Conservation (phyloP, 1,140 invertebrate genomes). For the Camponotus floridanus region DNA sequence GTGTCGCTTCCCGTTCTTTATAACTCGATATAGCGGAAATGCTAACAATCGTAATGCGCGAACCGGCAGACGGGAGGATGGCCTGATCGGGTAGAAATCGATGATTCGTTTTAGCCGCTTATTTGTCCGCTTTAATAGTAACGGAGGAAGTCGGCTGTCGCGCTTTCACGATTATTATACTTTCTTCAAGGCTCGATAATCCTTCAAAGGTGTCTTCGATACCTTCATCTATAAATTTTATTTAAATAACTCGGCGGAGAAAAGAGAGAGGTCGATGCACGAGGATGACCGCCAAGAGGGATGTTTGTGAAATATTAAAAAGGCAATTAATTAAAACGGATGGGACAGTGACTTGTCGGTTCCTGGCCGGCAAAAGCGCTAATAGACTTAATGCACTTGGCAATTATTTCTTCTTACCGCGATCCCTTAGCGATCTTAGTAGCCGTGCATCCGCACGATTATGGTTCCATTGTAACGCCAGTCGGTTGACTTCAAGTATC, state of each 20-base stretch:
- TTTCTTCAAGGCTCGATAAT: conserved; percentile 47
- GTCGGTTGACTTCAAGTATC: not conserved
- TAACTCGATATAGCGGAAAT: conserved; percentile 37
- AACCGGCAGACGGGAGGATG: conserved; percentile 30
- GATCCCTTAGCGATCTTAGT: not conserved
- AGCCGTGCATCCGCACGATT: conserved; percentile 16
- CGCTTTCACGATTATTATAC: conserved; percentile 54
- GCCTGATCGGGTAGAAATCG: conserved; percentile 36
- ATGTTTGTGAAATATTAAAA: conserved; percentile 45
- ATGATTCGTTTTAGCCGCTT: conserved; percentile 54
- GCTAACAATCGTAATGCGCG: conserved; percentile 47
- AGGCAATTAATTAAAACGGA: conserved; percentile 58
- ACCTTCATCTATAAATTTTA: conserved; percentile 46
- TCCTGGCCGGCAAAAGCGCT: conserved; percentile 40
- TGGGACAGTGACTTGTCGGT: conserved; percentile 48
- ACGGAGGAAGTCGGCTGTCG: conserved; percentile 45
- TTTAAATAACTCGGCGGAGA: conserved; percentile 40
- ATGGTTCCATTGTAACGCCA: not conserved
- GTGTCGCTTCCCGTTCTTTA: conserved; percentile 61
- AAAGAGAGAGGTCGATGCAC: conserved; percentile 64
- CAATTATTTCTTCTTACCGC: conserved; percentile 42
- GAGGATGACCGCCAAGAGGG: conserved; percentile 61
- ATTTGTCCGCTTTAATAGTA: conserved; percentile 48
- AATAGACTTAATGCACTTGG: conserved; percentile 29
- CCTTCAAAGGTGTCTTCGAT: conserved; percentile 31